Base-by-base conservation (phyloP, 1,140 invertebrate genomes). In the Hesperophylax magnus region DNA sequence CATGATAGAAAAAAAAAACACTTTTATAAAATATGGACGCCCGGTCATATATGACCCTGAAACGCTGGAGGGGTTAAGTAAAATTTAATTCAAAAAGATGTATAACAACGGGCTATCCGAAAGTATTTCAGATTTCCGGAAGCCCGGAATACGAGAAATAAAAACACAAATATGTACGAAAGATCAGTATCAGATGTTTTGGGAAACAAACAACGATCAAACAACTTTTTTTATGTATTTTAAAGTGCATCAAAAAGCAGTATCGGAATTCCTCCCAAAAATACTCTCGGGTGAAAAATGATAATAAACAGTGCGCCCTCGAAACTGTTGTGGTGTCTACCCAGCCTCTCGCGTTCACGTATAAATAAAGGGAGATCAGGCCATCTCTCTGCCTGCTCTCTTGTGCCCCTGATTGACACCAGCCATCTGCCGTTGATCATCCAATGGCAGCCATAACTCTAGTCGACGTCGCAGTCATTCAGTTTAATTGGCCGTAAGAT, bases 401-500 rank as follows among this genome's bases (percentile, higher is more conserved):
- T 47, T 14, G 39, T 22, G 61, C 61, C 27, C 27, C 27, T 7
- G 63, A 71, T 14, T 72, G 69, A 72, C 47, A 53, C 69, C 20
- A 14, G 69, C 69, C 69, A 72, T 72, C 47, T 72, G 69, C 2
- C 27, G 20, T 31, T 1, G 47, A 72, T 71, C 67, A 52, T 8
- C 17, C 34, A 14, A 39, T 39, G 3, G 18, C 52, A 56, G 47
- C 69, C 20, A 27, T n/a, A 7, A 39, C 34, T 34, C 65, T 34
- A 34, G 24, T n/a, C 65, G 18, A 69, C 31, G 31, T 18, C 20
- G 69, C 15, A 72, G 52, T 72, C 69, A 72, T 54, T 17, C 47
- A 3, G 47, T 72, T 72, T 72, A 72, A 72, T 72, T 72, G 69
- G 47, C 14, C 7, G 47, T 18, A 72, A 72, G 65, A 69, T 34